Evolutionary conservation across 2,113 vertebrate species (phyloP).

Genomic region (Rutilus rutilus): DNA sequence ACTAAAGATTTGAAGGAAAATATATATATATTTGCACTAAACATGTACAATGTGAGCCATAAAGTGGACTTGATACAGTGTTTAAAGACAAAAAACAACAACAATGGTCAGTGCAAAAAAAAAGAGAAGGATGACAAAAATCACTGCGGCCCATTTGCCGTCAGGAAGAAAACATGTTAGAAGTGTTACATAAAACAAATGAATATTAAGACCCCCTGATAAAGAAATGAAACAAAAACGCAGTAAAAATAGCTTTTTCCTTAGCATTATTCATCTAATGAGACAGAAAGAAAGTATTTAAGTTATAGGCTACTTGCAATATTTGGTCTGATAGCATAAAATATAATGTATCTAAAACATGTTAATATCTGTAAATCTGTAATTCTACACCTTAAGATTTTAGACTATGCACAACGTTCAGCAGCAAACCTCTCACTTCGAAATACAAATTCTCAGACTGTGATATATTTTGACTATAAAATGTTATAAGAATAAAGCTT

Average conservation of each 20-base stretch:
- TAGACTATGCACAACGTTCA: background rate
- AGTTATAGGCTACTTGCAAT: background rate
- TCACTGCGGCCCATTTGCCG: background rate
- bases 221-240: background rate
- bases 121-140: background rate
- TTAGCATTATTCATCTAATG: background rate
- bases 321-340: background rate
- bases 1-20: background rate
- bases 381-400: background rate
- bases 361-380: background rate
- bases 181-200: background rate
- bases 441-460: background rate
- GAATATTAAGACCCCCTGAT: background rate
- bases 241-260: background rate
- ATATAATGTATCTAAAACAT: background rate
- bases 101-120: background rate
- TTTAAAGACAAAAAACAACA: background rate
- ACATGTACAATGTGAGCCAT: background rate
- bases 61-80: slow-evolving; percentile 5
- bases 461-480: background rate
- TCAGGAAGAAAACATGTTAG: background rate
- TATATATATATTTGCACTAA: background rate
- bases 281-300: background rate
- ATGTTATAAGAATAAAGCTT: background rate
- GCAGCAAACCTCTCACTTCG: background rate